Evolutionary conservation across 2,888 invertebrate species (phyloP), one percentile per base, ranked within the genome.

Genomic region (Euplagia quadripunctaria): DNA sequence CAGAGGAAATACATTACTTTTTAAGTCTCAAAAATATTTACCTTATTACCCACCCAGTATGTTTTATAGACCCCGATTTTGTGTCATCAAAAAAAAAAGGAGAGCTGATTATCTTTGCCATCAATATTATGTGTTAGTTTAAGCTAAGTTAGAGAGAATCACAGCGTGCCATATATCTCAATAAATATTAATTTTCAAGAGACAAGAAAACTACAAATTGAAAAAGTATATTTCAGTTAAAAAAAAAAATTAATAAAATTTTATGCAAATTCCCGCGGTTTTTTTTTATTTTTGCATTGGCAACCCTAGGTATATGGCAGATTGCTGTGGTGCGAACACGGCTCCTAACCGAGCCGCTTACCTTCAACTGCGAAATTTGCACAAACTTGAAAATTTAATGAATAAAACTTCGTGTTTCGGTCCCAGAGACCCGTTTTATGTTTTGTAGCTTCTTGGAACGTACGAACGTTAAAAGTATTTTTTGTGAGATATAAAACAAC

Each of bases 361-460:
- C 85, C 87, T 86, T 46, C 49, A 49, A 81, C 78, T 80, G 72
- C 76, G 82, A 84, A 91, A 92, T 91, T 92, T 87, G 87, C 88
- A 86, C 88, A 85, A 88, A 90, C 90, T 93, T 92, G 90, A 90
- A 91, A 93, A 90, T 92, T 93, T 93, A 91, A 93, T 93, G 92
- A 93, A 91, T 88, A 88, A 85, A 84, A 68, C 79, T 78, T 71
- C 79, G 76, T 77, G 81, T 82, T 83, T 84, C 80, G 63, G 68
- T 74, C 75, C 72, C 71, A 17, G n/a, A 58, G 64, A 73, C 55
- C 74, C 72, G 73, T 74, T 78, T 73, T 68, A 76, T 61, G 72
- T 79, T 76, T 76, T 68, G 70, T 63, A 61, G 61, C 31, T 14
- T 31, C 61, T 31, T 61, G 12, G 31, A 61, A 61, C 31, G 1